Conservation (phyloP, 2,797 vertebrate species). For the Rhinichthys osculus region DNA sequence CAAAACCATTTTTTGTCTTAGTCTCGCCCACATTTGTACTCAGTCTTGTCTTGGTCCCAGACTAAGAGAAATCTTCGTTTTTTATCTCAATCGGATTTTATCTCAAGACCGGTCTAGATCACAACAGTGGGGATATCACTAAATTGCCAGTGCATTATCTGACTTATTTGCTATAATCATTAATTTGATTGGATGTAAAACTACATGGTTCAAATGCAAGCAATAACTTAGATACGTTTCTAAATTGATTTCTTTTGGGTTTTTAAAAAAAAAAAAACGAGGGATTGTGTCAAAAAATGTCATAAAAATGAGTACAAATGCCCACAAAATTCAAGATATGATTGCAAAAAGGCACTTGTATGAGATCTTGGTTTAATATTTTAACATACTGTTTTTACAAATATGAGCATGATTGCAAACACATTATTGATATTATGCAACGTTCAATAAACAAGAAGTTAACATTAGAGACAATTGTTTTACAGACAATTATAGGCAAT, state of each 20-base stretch:
- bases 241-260: neutral
- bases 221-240: neutral
- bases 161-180: too few species aligned
- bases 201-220: neutral
- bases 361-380: neutral
- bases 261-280: neutral
- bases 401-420: neutral
- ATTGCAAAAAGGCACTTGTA: neutral
- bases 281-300: neutral
- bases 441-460: neutral
- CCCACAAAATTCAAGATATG: neutral
- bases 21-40: neutral
- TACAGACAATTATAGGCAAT: neutral
- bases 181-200: neutral
- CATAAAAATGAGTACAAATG: neutral
- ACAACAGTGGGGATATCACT: neutral
- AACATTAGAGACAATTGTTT: neutral
- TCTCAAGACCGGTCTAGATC: neutral
- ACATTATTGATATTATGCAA: neutral
- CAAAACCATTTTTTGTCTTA: too few species aligned
- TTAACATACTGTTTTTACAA: neutral
- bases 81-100: too few species aligned
- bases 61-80: too few species aligned
- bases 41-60: too few species aligned
- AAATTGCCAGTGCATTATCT: too few species aligned